Evolutionary conservation across 2,797 vertebrate genomes (phyloP).

Genomic region (Paratrypauchen microcephalus): DNA sequence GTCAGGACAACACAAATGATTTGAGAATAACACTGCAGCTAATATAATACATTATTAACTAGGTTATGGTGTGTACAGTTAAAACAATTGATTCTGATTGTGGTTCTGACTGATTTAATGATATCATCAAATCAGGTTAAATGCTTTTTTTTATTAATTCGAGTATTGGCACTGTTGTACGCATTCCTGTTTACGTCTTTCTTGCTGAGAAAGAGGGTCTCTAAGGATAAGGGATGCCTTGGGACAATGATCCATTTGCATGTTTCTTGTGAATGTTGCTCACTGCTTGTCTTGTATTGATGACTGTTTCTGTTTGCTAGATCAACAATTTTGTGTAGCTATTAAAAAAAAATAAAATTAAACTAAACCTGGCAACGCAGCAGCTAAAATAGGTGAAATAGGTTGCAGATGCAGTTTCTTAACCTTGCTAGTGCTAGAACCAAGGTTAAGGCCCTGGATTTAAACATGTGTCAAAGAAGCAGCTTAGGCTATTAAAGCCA

Average conservation of each 20-base stretch:
- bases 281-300: too few relatives aligned
- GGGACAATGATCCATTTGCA: too few relatives aligned
- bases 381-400: not conserved
- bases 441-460: not conserved
- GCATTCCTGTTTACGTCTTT: too few relatives aligned
- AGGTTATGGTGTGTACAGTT: not conserved
- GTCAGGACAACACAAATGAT: not conserved
- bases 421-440: not conserved
- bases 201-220: too few relatives aligned
- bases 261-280: too few relatives aligned
- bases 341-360: too few relatives aligned
- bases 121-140: not conserved
- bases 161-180: not conserved
- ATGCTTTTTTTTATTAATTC: not conserved
- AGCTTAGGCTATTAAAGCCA: not conserved
- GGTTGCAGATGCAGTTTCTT: not conserved
- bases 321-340: too few relatives aligned
- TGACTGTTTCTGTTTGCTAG: too few relatives aligned
- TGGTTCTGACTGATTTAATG: not conserved
- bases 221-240: too few relatives aligned
- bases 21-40: not conserved
- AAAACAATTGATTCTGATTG: not conserved
- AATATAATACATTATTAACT: not conserved
- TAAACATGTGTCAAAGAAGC: constrained; percentile 19
- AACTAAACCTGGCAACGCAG: too few relatives aligned